phyloP scores from a whole-genome alignment of 2,888 invertebrate genomes.

The Amitus sp. region DNA sequence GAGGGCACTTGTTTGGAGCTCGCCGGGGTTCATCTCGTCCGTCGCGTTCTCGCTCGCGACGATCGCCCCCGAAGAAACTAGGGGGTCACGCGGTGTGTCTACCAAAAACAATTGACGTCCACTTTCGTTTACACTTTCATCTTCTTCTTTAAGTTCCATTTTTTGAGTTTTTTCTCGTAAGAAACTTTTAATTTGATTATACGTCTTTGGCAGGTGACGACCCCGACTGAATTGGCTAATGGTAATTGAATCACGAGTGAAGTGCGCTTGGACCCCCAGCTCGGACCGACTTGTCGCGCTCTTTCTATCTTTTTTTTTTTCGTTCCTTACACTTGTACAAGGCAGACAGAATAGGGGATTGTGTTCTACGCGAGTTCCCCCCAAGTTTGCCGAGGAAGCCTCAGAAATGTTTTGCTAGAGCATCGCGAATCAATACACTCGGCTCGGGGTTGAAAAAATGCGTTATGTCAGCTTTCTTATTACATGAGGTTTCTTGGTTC shows the following conservation, averaged over 20 bases:
- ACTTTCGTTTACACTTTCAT: constrained; percentile 51
- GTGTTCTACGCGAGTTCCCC: constrained; percentile 54
- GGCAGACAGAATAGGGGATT: constrained; percentile 53
- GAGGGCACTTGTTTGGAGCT: constrained; percentile 60
- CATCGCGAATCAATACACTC: constrained; percentile 58
- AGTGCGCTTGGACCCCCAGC: constrained; percentile 45
- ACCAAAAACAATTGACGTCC: constrained; percentile 59
- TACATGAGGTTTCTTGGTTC: background rate
- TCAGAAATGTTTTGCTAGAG: constrained; percentile 59
- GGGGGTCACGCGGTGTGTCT: constrained; percentile 58
- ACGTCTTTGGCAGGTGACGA: constrained; percentile 15
- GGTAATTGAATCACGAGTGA: constrained; percentile 50
- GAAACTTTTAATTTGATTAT: no score
- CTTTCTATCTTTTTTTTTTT: constrained; percentile 41
- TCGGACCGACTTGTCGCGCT: constrained; percentile 40
- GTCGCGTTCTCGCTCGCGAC: constrained; percentile 47
- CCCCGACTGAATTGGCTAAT: constrained; percentile 38
- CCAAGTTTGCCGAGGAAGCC: constrained; percentile 60
- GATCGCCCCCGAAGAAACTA: constrained; percentile 59
- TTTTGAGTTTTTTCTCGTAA: no score
- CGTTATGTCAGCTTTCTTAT: constrained; percentile 36
- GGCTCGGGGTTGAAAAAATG: constrained; percentile 35
- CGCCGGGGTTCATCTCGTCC: constrained; percentile 56
- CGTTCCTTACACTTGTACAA: constrained; percentile 54
- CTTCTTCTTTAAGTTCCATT: constrained; percentile 62